Base-by-base conservation (phyloP, 2,888 invertebrate species). In the Amphipoea lucens region DNA sequence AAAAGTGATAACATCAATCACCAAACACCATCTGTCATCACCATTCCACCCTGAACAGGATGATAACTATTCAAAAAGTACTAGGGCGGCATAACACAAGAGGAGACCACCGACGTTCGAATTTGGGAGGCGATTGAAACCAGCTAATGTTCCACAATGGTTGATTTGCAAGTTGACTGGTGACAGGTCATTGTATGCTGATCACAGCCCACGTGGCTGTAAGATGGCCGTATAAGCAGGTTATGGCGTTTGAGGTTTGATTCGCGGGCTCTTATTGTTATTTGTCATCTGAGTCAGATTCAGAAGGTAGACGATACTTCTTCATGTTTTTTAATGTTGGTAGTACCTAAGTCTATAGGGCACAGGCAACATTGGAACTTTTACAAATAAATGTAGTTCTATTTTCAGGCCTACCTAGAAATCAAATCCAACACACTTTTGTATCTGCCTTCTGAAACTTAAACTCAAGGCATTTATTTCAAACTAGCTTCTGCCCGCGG, bases 151-250 rank as follows among this genome's bases (percentile, higher is more conserved):
- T 83, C 79, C 88, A 92, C 92, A 92, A 93, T 93, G 94, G 92
- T 93, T 95, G 94, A 96, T 96, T 96, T 96, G 96, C 96, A 96
- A 95, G 95, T 92, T 93, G 93, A 62, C 72, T 84, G 84, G 86
- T 89, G 92, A 91, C 89, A 92, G 95, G 94, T 94, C 95, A 96
- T 96, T 96, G 96, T 96, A 96, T 96, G 96, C 90, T 95, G 96
- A 96, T 96, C 90, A 83, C 91, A 81, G 87, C 90, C 90, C 90
- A 85, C 89, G 89, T 87, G 87, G 68, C 54, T 40, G 66, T 72
- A 23, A 82, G 86, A 86, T 86, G 84, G 73, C 57, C 68, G 78
- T 72, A 74, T 74, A 84, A 85, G 84, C 87, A 87, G 74, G 87
- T 84, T 84, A 80, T 79, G 71, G 72, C 60, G 60, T 81, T 72